phyloP scores from a whole-genome alignment of 2,888 invertebrate genomes.

The Gortyna flavago region DNA sequence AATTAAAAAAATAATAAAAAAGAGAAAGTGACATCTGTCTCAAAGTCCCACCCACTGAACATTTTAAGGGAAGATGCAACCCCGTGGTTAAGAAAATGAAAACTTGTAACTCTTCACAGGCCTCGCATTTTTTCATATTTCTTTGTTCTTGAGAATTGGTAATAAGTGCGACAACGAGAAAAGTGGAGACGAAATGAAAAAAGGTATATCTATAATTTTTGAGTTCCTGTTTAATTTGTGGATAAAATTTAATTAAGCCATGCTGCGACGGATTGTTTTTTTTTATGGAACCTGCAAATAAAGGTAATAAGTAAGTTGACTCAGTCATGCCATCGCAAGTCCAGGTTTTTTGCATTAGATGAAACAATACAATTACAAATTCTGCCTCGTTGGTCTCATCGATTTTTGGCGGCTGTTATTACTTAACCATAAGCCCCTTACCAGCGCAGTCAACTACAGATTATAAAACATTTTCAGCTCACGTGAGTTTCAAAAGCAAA shows the following conservation, averaged over 20 bases:
- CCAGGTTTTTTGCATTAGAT: too few relatives aligned
- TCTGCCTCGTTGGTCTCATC: too few relatives aligned
- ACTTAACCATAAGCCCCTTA: too few relatives aligned
- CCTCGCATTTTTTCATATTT: not conserved
- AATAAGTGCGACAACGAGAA: not conserved
- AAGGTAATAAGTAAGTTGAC: not conserved
- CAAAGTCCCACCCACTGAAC: not conserved
- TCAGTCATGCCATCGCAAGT: not conserved
- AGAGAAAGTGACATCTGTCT: slow-evolving; percentile 19
- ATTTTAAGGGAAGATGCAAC: not conserved
- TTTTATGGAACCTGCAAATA: too few relatives aligned
- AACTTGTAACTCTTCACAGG: not conserved
- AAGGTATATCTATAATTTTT: not conserved
- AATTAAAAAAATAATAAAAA: too few relatives aligned
- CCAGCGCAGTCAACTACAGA: not conserved
- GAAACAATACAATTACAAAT: too few relatives aligned
- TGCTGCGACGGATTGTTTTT: not conserved
- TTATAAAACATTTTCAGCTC: not conserved
- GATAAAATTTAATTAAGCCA: not conserved
- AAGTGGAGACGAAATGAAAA: not conserved
- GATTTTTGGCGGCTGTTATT: too few relatives aligned
- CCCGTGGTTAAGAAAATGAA: slow-evolving; percentile 26
- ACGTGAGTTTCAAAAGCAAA: not conserved
- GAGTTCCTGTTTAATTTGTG: not conserved
- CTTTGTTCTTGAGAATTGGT: not conserved